Conservation (phyloP, 2,797 vertebrate species). For the Chrysolophus pictus region DNA sequence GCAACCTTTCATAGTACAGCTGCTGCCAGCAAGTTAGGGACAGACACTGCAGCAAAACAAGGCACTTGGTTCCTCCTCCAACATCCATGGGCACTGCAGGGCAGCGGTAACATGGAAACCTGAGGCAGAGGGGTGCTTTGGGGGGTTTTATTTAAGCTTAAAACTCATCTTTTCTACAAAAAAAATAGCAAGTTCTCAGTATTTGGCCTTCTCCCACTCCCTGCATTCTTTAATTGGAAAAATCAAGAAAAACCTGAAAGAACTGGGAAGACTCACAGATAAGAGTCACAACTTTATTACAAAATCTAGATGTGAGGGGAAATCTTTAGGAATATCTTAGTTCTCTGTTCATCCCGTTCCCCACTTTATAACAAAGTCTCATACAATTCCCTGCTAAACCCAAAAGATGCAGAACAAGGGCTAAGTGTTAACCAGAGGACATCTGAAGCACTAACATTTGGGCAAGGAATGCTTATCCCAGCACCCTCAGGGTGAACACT, state of each 20-base stretch:
- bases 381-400: neutral
- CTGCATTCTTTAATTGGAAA: neutral
- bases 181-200: neutral
- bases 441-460: neutral
- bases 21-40: neutral
- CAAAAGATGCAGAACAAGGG: neutral
- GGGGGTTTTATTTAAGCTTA: neutral
- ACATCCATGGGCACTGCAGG: neutral
- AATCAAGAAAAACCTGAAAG: neutral
- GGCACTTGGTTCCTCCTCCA: neutral
- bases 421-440: accelerated
- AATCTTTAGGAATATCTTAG: neutral
- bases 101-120: neutral
- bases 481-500: too few relatives aligned
- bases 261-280: neutral
- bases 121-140: neutral
- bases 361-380: neutral
- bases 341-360: neutral
- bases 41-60: neutral
- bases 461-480: neutral
- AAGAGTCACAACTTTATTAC: neutral
- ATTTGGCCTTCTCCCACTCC: neutral
- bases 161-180: neutral
- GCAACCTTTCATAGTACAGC: slow-evolving; percentile 49
- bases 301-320: neutral